These are phyloP conservation scores for Bibio marci DNA, from an alignment of 2,888 invertebrate genomes.

Conservation along the genomic window DNA sequence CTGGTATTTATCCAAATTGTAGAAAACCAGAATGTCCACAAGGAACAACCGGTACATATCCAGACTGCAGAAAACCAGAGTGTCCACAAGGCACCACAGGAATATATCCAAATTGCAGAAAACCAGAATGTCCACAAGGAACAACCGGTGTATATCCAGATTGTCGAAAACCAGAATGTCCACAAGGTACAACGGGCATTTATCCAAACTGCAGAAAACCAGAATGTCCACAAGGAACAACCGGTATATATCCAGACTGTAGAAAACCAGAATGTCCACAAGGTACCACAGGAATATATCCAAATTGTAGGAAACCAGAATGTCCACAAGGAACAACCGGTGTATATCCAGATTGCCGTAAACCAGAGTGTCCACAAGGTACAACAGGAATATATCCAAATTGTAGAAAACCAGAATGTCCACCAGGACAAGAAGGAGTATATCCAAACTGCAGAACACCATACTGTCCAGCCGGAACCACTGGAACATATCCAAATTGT, in stretches of 20 bases:
- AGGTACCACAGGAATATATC: too few species aligned
- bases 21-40: slow-evolving; percentile 1
- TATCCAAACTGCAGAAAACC: slow-evolving; percentile 1
- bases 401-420: background rate
- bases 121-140: too few species aligned
- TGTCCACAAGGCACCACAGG: background rate
- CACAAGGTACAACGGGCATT: background rate
- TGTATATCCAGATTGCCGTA: background rate
- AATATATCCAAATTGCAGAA: too few species aligned
- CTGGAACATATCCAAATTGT: background rate
- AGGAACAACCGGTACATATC: slow-evolving; percentile 1
- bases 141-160: background rate
- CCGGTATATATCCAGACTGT: background rate
- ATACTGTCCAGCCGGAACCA: background rate
- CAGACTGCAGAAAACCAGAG: background rate
- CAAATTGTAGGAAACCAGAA: background rate
- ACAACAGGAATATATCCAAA: slow-evolving; percentile 1
- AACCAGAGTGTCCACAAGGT: slow-evolving; percentile 1
- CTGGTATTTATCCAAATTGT: too few species aligned
- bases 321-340: background rate
- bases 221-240: background rate
- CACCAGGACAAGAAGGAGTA: background rate
- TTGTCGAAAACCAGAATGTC: background rate
- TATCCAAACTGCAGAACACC: slow-evolving; percentile 2
- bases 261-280: too few species aligned